These are phyloP conservation scores for Beroe forskalii DNA, from an alignment of 37 sponge, comb jelly and placozoan species.

Conservation along the genomic window DNA sequence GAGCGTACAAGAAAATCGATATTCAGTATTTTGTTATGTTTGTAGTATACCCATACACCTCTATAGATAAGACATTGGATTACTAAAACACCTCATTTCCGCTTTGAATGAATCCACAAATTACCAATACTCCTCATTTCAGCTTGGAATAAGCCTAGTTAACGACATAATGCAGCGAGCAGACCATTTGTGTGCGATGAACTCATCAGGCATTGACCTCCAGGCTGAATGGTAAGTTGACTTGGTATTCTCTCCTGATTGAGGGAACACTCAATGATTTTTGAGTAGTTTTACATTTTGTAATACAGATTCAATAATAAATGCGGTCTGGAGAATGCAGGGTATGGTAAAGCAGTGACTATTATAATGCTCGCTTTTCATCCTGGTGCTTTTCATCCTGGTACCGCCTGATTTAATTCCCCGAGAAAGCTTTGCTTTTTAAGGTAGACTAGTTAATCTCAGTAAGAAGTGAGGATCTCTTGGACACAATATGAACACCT, in stretches of 20 bases:
- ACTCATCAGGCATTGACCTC: neutral
- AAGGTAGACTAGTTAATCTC: too few species aligned
- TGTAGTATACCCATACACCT: too few species aligned
- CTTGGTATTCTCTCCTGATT: neutral
- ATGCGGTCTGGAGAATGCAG: neutral
- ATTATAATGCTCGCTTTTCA: too few species aligned
- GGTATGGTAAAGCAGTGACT: neutral
- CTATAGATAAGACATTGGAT: too few species aligned
- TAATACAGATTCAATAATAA: neutral
- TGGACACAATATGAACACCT: too few species aligned
- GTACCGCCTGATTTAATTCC: too few species aligned
- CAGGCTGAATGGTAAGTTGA: constrained; percentile 50
- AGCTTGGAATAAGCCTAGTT: constrained; percentile 13
- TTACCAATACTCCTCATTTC: neutral
- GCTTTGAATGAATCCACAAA: neutral
- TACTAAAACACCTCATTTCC: neutral
- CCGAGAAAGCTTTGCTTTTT: too few species aligned
- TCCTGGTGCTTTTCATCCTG: too few species aligned
- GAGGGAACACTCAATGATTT: neutral
- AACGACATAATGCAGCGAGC: constrained; percentile 51
- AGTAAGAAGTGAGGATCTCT: too few species aligned
- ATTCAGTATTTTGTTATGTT: too few species aligned
- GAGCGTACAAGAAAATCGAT: too few species aligned
- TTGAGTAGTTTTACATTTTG: neutral
- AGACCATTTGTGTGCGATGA: neutral